These are phyloP conservation scores for Cyrtonyx montezumae DNA, from an alignment of 2,113 vertebrate species.

Conservation along the genomic window DNA sequence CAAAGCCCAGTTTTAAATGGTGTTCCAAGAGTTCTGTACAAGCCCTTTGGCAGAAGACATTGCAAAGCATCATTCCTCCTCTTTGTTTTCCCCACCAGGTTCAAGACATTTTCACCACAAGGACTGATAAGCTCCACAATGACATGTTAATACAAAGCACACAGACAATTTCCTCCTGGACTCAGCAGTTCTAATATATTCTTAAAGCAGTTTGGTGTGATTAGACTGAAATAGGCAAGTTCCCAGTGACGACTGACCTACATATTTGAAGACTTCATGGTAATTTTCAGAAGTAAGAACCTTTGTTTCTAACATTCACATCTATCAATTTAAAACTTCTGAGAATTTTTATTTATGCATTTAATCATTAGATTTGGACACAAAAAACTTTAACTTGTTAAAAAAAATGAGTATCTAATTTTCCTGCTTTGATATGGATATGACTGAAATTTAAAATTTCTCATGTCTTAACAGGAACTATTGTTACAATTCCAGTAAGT, in stretches of 20 bases:
- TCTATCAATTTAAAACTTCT: fast-evolving
- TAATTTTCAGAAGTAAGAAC: neutral
- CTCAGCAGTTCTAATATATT: neutral
- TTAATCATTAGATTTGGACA: neutral
- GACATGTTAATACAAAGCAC: neutral
- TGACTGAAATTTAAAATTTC: neutral
- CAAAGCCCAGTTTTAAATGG: neutral
- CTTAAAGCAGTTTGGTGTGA: neutral
- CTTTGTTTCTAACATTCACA: neutral
- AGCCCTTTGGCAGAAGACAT: neutral
- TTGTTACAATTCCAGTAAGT: neutral
- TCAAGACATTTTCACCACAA: neutral
- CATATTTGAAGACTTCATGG: neutral
- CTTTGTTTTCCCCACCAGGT: neutral
- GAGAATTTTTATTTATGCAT: neutral
- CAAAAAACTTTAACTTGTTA: neutral
- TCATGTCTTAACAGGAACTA: fast-evolving
- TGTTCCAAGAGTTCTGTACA: neutral
- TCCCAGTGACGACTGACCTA: neutral
- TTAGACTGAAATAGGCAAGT: neutral
- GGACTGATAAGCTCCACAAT: neutral
- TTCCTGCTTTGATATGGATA: neutral
- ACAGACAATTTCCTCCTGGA: neutral
- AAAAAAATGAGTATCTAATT: neutral
- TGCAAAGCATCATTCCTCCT: neutral